These are phyloP conservation scores for Poeciliopsis infans DNA, from an alignment of 2,797 vertebrate species.

Conservation along the genomic window DNA sequence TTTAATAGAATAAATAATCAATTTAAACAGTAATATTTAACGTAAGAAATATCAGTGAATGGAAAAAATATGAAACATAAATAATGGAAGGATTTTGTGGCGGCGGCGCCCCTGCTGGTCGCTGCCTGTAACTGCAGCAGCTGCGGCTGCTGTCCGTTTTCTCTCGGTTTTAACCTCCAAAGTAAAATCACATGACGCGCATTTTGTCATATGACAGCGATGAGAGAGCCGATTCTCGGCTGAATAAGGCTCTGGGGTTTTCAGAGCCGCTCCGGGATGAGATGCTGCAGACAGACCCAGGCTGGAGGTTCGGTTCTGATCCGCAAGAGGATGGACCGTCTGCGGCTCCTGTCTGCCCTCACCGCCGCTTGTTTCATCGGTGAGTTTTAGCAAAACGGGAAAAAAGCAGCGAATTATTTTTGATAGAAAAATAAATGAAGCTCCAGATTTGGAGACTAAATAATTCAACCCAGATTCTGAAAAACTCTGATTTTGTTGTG, in stretches of 20 bases:
- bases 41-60: not conserved
- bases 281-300: slow-evolving; percentile 47
- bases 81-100: not conserved
- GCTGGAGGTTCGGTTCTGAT: slow-evolving; percentile 37
- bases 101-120: slow-evolving; percentile 42
- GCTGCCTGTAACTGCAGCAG: slow-evolving; percentile 15
- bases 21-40: not conserved
- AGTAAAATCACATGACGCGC: slow-evolving; percentile 80
- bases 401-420: not conserved
- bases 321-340: slow-evolving; percentile 69
- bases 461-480: not conserved
- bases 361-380: slow-evolving; percentile 70
- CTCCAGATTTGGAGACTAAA: not conserved
- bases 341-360: slow-evolving; percentile 55
- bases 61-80: not conserved
- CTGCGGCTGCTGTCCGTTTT: slow-evolving; percentile 24
- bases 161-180: slow-evolving; percentile 42
- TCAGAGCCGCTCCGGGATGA: slow-evolving; percentile 49
- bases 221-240: slow-evolving; percentile 47
- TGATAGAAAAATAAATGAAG: not conserved
- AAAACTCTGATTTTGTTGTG: not conserved
- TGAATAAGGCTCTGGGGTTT: slow-evolving; percentile 13
- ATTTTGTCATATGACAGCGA: slow-evolving; percentile 80
- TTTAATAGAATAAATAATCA: not conserved
- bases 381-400: slow-evolving; percentile 39